phyloP scores from a whole-genome alignment of 2,113 vertebrate genomes.

The Stigmatopora nigra region DNA sequence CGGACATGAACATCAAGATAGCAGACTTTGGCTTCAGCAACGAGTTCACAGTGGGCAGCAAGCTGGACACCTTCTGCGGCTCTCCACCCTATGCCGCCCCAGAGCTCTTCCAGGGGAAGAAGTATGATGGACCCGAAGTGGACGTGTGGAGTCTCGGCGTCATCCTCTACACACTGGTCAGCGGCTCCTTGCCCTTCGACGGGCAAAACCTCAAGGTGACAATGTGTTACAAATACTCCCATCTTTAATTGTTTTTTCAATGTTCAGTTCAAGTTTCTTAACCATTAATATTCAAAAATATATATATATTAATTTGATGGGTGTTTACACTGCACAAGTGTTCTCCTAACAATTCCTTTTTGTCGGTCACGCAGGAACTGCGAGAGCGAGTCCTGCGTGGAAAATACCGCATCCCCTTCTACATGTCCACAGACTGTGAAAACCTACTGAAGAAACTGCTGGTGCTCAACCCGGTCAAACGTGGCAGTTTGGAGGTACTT shows the following conservation, averaged over 20 bases:
- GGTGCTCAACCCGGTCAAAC: slow-evolving; percentile 90
- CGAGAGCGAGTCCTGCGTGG: slow-evolving; percentile 90
- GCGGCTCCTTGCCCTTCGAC: slow-evolving; percentile 91
- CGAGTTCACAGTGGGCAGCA: slow-evolving; percentile 91
- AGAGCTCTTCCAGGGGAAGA: slow-evolving; percentile 96
- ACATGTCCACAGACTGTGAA: slow-evolving; percentile 99
- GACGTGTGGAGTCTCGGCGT: slow-evolving; percentile 97
- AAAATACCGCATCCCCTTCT: slow-evolving; percentile 98
- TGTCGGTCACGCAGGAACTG: slow-evolving; percentile 74
- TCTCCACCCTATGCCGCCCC: slow-evolving; percentile 93
- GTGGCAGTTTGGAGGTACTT: slow-evolving; percentile 90
- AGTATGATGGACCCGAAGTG: slow-evolving; percentile 92
- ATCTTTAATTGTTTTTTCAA: too few relatives aligned
- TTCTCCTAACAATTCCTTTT: slow-evolving; percentile 7
- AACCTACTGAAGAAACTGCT: slow-evolving; percentile 94
- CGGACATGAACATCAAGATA: slow-evolving; percentile 99
- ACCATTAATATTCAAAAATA: too few relatives aligned
- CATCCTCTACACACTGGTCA: slow-evolving; percentile 93
- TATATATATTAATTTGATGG: too few relatives aligned
- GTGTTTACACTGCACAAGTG: too few relatives aligned
- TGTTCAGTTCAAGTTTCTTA: too few relatives aligned
- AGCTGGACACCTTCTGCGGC: slow-evolving; percentile 96
- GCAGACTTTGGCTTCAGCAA: slow-evolving; percentile 98
- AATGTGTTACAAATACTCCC: neutral
- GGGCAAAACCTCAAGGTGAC: slow-evolving; percentile 93